Base-by-base conservation (phyloP, 2,888 invertebrate genomes). In the Ethmia dodecea region DNA sequence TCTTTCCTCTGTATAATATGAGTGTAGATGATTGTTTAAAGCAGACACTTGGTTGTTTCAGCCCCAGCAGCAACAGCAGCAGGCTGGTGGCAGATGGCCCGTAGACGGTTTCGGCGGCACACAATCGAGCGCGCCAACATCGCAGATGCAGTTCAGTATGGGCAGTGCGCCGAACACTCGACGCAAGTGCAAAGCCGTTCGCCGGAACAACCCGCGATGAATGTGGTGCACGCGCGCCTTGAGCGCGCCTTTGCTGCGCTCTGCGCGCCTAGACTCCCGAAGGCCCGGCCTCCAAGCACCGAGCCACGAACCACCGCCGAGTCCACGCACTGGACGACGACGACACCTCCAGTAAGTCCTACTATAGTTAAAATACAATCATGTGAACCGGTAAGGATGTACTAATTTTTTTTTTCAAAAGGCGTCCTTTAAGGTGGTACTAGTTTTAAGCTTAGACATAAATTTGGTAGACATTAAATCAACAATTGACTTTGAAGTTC, bases 71-170 rank as follows among this genome's bases (percentile, higher is more conserved):
- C 48, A 33, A n/a, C 54, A 49, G 30, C 49, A 38, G 16, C 51
- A 47, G 31, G 18, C 54, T 9, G 55, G 55, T 9, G 43, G 50
- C n/a, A n/a, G n/a, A n/a, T n/a, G n/a, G n/a, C n/a, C n/a, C 16
- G 62, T 75, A 27, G 79, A 74, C 45, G 72, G 51, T 36, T 79
- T 78, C 50, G 61, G 62, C 5, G 31, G 5, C 45, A 54, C 3
- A 53, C 43, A 10, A 3, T 25, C 48, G 3, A 27, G 5, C 45
- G 54, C 3, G 53, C 43, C 11, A 3, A 25, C 48, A 2, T 49
- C 61, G 1, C 65, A 60, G 12, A 62, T 76, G n/a, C 78, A 78
- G 45, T 80, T 81, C 51, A 70, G 46, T 43, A 73, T 83, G 54
- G 81, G 83, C 38, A 76, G 63, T 33, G 65, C 64, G 24, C 66